Evolutionary conservation across 35 echinoderm and acorn worm species (phyloP).

Genomic region (Strongylocentrotus purpuratus): DNA sequence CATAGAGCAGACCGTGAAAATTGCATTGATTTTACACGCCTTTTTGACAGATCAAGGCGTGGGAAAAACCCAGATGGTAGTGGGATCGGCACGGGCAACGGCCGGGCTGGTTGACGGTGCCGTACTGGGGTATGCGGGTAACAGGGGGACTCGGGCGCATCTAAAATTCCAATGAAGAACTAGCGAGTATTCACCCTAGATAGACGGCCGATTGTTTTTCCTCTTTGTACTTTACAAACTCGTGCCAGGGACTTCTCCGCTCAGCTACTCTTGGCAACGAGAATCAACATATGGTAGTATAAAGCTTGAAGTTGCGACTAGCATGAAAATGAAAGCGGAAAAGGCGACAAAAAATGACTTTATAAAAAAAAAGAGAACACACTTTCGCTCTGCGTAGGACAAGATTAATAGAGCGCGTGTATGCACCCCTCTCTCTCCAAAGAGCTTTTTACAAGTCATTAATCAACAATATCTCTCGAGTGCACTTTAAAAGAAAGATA

Average conservation of each 20-base stretch:
- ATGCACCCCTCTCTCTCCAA: neutral
- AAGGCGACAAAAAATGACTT: neutral
- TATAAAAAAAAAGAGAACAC: neutral
- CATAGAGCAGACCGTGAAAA: neutral
- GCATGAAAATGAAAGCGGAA: neutral
- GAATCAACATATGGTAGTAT: neutral
- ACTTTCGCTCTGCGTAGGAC: neutral
- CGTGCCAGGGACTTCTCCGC: neutral
- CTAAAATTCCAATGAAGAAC: constrained; percentile 54
- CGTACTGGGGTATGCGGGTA: constrained; percentile 33
- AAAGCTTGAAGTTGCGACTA: constrained; percentile 3
- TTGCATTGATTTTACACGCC: constrained; percentile 30
- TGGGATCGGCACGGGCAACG: constrained; percentile 4
- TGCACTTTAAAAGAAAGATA: neutral
- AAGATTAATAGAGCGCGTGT: neutral
- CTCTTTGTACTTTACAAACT: neutral
- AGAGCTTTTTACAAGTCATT: neutral
- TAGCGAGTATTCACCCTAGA: neutral
- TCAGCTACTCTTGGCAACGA: neutral
- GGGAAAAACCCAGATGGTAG: constrained; percentile 30
- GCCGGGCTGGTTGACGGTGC: constrained; percentile 19
- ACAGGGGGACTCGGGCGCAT: constrained; percentile 21
- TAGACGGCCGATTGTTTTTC: constrained; percentile 23
- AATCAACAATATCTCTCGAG: neutral
- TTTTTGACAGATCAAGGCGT: constrained; percentile 23